phyloP scores from a whole-genome alignment of 2,888 invertebrate species.

The Neuroscelio doddi region DNA sequence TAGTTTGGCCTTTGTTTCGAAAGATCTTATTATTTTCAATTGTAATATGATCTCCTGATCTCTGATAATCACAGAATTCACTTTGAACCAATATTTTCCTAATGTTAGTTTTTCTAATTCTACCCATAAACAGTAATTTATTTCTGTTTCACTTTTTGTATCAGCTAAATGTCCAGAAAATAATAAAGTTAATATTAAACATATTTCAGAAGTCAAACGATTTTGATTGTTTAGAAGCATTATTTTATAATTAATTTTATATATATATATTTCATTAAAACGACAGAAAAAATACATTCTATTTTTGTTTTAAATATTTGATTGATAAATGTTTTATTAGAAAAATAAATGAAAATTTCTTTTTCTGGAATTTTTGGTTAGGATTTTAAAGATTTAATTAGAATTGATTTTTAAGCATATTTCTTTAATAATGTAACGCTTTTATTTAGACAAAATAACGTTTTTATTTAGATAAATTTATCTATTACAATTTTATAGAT shows the following conservation, averaged over 20 bases:
- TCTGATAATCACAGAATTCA: constrained; percentile 51
- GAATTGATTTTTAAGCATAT: no score
- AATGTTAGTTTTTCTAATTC: constrained; percentile 53
- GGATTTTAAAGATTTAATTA: no score
- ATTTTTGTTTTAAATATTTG: no score
- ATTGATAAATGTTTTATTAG: no score
- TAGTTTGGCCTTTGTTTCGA: constrained; percentile 36
- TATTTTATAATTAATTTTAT: not conserved
- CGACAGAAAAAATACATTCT: no score
- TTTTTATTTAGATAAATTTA: no score
- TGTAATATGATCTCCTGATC: constrained; percentile 50
- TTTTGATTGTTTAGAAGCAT: not conserved
- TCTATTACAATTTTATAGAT: no score
- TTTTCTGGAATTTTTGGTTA: no score
- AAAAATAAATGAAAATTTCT: no score
- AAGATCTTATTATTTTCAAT: constrained; percentile 53
- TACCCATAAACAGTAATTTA: constrained; percentile 55
- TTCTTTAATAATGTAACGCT: no score
- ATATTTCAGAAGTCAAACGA: not conserved
- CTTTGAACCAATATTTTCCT: constrained; percentile 62
- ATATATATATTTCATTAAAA: no score
- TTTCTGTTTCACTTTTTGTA: constrained; percentile 25
- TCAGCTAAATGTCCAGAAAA: constrained; percentile 17
- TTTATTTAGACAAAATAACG: no score
- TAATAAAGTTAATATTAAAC: not conserved